Base-by-base conservation (phyloP, 2,888 invertebrate species). In the Fragum sueziense region DNA sequence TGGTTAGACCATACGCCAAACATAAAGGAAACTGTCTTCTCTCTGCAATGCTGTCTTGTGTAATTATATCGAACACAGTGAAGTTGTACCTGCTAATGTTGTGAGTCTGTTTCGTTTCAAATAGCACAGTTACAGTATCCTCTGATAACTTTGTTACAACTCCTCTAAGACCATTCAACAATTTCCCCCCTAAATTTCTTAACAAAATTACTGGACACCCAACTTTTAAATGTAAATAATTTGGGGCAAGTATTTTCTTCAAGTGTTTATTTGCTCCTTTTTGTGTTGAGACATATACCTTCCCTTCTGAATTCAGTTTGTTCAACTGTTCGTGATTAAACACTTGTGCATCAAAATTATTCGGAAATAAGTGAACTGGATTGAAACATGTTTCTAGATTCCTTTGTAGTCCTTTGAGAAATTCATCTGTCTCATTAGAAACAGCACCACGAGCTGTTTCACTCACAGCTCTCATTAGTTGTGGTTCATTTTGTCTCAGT, bases 101-200 rank as follows among this genome's bases (percentile, higher is more conserved):
- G n/a, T n/a, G n/a, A n/a, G n/a, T n/a, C n/a, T n/a, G n/a, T 34
- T 65, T 65, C n/a, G 69, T 65, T 70, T 70, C 41, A 61, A 74
- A 57, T 17, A 27, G 33, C 54, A 3, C 14, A 20, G 25, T n/a
- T n/a, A 47, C 29, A 11, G 51, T 31, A 51, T 68, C 22, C 7
- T 69, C 51, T 31, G 69, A n/a, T 52, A 69, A 69, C 2, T 52
- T 52, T 29, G 27, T 51, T n/a, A 51, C 69, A 51, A 31, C 17
- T 69, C 69, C 69, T 52, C 20, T 69, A 29, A 80, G 31, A 11
- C 79, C 79, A 79, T 84, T 79, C 20, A 81, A 75, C 17, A 81
- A 41, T 27, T 75, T 74, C 22, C 70, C 75, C 57, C 77, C 68
- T 22, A 79, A 34, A 51, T 84, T 81, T n/a, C 61, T 70, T 4